Conservation (phyloP, 2,888 invertebrate genomes). For the Druceiella hillmani region DNA sequence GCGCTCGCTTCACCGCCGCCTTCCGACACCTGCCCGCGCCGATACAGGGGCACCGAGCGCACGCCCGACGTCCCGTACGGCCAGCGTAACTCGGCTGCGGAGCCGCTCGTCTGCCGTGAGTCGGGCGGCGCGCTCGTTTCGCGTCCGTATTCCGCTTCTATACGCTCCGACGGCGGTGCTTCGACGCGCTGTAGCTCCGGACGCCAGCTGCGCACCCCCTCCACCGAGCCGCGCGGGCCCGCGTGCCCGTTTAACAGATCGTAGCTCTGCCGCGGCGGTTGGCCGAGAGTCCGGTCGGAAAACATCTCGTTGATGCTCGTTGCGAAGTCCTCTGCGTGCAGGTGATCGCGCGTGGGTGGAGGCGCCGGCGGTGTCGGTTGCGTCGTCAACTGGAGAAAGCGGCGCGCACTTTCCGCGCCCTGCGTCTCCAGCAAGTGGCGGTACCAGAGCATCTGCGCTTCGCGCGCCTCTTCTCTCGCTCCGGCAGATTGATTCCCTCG, state of each 20-base stretch:
- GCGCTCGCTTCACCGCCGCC: constrained; percentile 27
- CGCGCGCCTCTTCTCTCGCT: constrained; percentile 48
- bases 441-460: constrained; percentile 51
- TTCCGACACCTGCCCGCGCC: constrained; percentile 20
- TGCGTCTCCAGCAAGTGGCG: constrained; percentile 48
- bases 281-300: constrained; percentile 21
- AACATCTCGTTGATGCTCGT: constrained; percentile 27
- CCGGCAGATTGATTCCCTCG: constrained; percentile 27
- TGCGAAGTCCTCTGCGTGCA: constrained; percentile 30
- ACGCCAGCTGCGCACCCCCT: not conserved
- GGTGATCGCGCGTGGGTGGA: constrained; percentile 23
- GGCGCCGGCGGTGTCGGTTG: no score
- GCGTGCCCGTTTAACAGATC: constrained; percentile 43
- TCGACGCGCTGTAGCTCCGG: no score
- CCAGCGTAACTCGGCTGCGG: constrained; percentile 42
- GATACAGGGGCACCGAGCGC: constrained; percentile 16
- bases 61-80: constrained; percentile 25
- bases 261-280: constrained; percentile 24
- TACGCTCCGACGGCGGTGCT: no score
- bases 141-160: no score
- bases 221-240: constrained; percentile 24
- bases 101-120: constrained; percentile 24
- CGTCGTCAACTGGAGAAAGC: constrained; percentile 42
- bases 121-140: constrained; percentile 19
- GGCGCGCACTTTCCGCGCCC: constrained; percentile 52